These are phyloP conservation scores for Cantharis lateralis DNA, from an alignment of 2,888 invertebrate species.

Conservation along the genomic window DNA sequence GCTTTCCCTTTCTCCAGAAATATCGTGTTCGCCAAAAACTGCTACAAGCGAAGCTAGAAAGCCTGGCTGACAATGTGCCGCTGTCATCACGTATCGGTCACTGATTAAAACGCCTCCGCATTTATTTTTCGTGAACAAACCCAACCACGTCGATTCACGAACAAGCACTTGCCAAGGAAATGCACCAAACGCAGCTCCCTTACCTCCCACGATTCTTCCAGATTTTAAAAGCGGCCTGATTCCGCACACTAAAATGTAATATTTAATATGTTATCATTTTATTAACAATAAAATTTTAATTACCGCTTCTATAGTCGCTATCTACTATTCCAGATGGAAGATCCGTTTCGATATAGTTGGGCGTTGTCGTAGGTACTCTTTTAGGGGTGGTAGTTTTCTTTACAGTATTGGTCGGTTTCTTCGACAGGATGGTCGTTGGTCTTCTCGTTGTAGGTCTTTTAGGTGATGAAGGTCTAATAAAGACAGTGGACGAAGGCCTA, in stretches of 20 bases:
- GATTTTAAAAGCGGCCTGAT: slow-evolving; percentile 78
- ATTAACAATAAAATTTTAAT: slow-evolving; percentile 15
- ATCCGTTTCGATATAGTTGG: slow-evolving; percentile 35
- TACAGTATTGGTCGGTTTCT: slow-evolving; percentile 50
- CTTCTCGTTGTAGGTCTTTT: slow-evolving; percentile 47
- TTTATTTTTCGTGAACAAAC: slow-evolving; percentile 92
- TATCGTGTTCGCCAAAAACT: slow-evolving; percentile 89
- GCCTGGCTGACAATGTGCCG: slow-evolving; percentile 94
- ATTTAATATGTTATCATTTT: background rate
- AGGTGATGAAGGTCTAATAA: slow-evolving; percentile 46
- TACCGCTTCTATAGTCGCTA: slow-evolving; percentile 36
- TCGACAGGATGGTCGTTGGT: slow-evolving; percentile 44
- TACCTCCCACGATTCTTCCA: slow-evolving; percentile 88
- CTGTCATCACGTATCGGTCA: slow-evolving; percentile 84
- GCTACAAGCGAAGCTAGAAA: slow-evolving; percentile 89
- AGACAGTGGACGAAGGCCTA: slow-evolving; percentile 45
- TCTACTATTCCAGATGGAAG: slow-evolving; percentile 24
- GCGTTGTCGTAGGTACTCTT: slow-evolving; percentile 39
- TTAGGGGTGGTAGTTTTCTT: slow-evolving; percentile 47
- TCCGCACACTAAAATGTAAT: slow-evolving; percentile 75
- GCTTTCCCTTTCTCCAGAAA: slow-evolving; percentile 81
- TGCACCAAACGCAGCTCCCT: slow-evolving; percentile 82
- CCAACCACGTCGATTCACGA: slow-evolving; percentile 90
- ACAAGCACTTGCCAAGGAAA: slow-evolving; percentile 95
- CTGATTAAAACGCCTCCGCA: slow-evolving; percentile 94